These are phyloP conservation scores for Hydrolagus colliei DNA, from an alignment of 2,797 vertebrate genomes.

Conservation along the genomic window DNA sequence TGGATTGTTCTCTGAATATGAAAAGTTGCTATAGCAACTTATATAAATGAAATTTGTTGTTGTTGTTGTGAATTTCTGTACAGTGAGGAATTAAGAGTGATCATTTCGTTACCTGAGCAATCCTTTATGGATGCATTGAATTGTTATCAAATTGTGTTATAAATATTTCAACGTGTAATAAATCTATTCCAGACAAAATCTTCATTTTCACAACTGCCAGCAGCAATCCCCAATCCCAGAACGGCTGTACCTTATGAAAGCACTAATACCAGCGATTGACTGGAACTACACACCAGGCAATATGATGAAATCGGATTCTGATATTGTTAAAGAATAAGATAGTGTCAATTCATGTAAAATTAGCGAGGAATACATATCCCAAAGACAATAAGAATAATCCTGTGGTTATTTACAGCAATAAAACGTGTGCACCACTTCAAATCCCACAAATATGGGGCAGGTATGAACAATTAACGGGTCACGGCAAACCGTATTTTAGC, in stretches of 20 bases:
- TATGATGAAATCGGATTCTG: background rate
- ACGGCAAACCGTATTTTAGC: background rate
- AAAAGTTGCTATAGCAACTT: no score
- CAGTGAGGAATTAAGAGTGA: background rate
- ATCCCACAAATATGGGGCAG: background rate
- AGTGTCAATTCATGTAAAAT: background rate
- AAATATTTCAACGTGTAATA: constrained; percentile 19
- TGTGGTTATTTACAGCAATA: background rate
- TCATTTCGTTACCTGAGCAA: background rate
- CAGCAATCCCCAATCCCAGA: background rate
- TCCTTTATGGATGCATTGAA: background rate
- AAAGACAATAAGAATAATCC: background rate
- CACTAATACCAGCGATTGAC: no score
- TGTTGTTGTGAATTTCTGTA: no score
- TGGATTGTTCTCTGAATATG: no score
- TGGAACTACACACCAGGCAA: background rate
- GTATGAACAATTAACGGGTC: background rate
- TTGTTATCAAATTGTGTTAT: constrained; percentile 3
- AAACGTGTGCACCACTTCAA: background rate
- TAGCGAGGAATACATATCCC: background rate
- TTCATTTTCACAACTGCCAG: background rate
- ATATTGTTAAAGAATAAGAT: background rate
- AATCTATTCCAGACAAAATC: background rate
- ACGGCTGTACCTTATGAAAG: background rate
- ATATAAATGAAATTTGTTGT: no score